phyloP scores from a whole-genome alignment of 37 sponge, comb jelly and placozoan genomes.

The Spongilla lacustris region DNA sequence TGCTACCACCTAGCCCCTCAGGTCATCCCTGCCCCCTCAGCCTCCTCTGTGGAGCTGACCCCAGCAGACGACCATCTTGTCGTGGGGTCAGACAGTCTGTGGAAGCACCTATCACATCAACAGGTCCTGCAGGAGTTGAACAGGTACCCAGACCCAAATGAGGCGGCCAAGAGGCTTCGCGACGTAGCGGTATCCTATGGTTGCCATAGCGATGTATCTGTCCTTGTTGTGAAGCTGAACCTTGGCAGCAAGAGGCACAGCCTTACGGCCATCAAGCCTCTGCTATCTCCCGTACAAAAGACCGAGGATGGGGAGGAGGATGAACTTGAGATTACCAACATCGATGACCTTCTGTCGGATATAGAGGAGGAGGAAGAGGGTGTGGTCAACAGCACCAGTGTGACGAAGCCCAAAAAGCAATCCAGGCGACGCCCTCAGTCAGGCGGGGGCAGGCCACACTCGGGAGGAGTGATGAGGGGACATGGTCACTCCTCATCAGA shows the following conservation, averaged over 20 bases:
- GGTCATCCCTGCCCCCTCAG: conserved; percentile 78
- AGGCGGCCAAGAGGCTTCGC: conserved; percentile 71
- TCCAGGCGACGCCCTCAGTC: not conserved
- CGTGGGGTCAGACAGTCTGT: conserved; percentile 75
- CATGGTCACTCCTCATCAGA: not conserved
- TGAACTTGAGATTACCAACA: conserved; percentile 51
- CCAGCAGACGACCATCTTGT: conserved; percentile 66
- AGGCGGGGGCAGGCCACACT: not conserved
- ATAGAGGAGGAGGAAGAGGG: conserved; percentile 23
- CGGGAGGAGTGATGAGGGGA: not conserved
- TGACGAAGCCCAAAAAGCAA: not conserved
- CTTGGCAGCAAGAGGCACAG: not conserved
- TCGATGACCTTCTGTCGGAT: conserved; percentile 52
- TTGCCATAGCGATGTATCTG: conserved; percentile 54
- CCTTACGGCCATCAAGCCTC: too few relatives aligned
- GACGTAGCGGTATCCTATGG: conserved; percentile 83
- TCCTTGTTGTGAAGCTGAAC: conserved; percentile 66
- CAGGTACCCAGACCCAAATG: conserved; percentile 19
- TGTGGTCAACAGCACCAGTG: not conserved
- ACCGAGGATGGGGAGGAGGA: conserved; percentile 44
- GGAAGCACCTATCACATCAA: conserved; percentile 63
- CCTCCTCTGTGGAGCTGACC: conserved; percentile 53
- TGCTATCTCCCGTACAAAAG: not conserved
- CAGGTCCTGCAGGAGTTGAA: conserved; percentile 25
- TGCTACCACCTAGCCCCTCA: conserved; percentile 77